Percentiles rank a stretch among this genome's conserved stretches.
These are phyloP conservation scores for Laticauda laticaudata DNA, from an alignment of 2,113 vertebrate genomes.

Conservation along the genomic window DNA sequence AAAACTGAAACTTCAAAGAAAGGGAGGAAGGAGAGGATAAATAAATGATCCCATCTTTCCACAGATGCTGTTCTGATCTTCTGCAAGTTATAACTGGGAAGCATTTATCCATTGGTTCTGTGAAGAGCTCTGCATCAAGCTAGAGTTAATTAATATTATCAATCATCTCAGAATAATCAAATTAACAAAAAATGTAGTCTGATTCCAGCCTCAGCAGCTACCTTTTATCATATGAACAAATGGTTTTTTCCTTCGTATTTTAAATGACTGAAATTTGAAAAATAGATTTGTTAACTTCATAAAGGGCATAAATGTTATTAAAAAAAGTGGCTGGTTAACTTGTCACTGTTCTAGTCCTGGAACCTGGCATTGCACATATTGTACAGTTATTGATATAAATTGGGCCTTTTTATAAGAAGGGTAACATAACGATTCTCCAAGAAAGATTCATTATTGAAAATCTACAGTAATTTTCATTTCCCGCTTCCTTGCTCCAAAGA, in stretches of 20 bases:
- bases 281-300: slow-evolving; percentile 75
- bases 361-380: slow-evolving; percentile 57
- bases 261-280: slow-evolving; percentile 75
- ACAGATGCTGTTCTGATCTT: slow-evolving; percentile 61
- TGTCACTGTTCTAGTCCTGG: slow-evolving; percentile 69
- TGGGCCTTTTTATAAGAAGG: slow-evolving; percentile 56
- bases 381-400: slow-evolving; percentile 69
- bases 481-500: slow-evolving; percentile 30
- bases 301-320: slow-evolving; percentile 74
- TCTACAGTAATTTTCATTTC: slow-evolving; percentile 56
- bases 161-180: slow-evolving; percentile 72
- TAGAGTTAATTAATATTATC: slow-evolving; percentile 73
- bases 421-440: slow-evolving; percentile 57
- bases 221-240: slow-evolving; percentile 72
- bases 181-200: slow-evolving; percentile 70
- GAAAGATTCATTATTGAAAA: slow-evolving; percentile 67
- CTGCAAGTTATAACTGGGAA: slow-evolving; percentile 63
- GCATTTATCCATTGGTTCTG: slow-evolving; percentile 58
- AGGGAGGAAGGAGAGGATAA: neutral
- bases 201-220: slow-evolving; percentile 62
- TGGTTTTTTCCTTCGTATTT: slow-evolving; percentile 66
- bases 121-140: slow-evolving; percentile 68
- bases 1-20: slow-evolving; percentile 52
- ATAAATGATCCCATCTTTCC: slow-evolving; percentile 53
- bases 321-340: slow-evolving; percentile 70